phyloP scores from a whole-genome alignment of 2,113 vertebrate species.

The Mola mola region DNA sequence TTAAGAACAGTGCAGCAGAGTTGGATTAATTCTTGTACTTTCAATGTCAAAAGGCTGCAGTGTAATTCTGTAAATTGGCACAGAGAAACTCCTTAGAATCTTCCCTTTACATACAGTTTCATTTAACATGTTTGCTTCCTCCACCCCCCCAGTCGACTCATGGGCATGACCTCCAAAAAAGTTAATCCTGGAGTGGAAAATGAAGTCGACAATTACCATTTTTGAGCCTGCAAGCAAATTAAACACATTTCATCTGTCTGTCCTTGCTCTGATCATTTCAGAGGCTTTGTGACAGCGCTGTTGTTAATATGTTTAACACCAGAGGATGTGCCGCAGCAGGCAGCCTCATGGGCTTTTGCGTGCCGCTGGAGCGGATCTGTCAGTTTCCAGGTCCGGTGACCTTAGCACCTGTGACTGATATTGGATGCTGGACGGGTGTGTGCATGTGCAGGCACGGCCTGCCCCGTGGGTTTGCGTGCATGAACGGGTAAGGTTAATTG shows the following conservation, averaged over 20 bases:
- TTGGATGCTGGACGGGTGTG: conserved; percentile 16
- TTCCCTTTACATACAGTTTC: conserved; percentile 21
- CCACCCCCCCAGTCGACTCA: conserved; percentile 21
- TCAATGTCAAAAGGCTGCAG: conserved; percentile 22
- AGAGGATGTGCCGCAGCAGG: conserved; percentile 9
- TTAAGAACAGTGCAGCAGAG: neutral
- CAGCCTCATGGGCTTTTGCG: conserved; percentile 45
- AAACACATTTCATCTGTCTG: conserved; percentile 48
- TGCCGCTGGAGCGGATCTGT: conserved; percentile 28
- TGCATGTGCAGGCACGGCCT: conserved; percentile 14
- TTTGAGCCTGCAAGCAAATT: conserved; percentile 47
- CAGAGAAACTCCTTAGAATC: neutral
- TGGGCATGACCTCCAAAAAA: conserved; percentile 44
- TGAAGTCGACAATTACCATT: conserved; percentile 35
- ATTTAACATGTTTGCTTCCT: conserved; percentile 7
- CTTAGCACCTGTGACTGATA: conserved; percentile 66
- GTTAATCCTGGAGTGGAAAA: conserved; percentile 45
- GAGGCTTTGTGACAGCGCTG: conserved; percentile 35
- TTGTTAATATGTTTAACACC: conserved; percentile 42
- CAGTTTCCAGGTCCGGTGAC: conserved; percentile 57
- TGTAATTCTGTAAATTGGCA: conserved; percentile 20
- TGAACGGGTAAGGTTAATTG: conserved; percentile 76
- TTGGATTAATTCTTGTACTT: conserved; percentile 37
- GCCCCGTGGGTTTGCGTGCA: conserved; percentile 15
- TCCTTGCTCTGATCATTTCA: conserved; percentile 51